Evolutionary conservation across 2,888 invertebrate species (phyloP).

Genomic region (Scotopteryx bipunctaria): DNA sequence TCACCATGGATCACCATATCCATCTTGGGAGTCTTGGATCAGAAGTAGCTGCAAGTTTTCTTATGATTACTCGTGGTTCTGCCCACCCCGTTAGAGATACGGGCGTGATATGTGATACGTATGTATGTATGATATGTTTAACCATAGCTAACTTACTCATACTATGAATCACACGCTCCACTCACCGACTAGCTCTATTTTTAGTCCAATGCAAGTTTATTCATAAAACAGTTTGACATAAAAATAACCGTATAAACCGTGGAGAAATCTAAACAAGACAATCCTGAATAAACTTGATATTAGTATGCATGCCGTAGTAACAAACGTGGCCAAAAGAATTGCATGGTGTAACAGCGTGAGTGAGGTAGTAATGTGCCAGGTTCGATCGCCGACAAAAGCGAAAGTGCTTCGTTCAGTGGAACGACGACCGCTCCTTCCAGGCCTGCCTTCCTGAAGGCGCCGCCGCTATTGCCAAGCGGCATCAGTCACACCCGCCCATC

Average conservation of each 20-base stretch:
- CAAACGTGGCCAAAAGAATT: conserved; percentile 72
- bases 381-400: conserved; percentile 82
- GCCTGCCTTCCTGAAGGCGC: conserved; percentile 57
- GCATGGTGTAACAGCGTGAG: conserved; percentile 76
- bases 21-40: no score
- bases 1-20: no score
- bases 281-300: conserved; percentile 63
- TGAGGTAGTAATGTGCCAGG: conserved; percentile 76
- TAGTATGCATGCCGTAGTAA: conserved; percentile 72
- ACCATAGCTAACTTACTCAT: not conserved
- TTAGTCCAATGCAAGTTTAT: conserved; percentile 38
- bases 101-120: no score
- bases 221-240: conserved; percentile 46
- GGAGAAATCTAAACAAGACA: conserved; percentile 75
- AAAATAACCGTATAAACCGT: conserved; percentile 46
- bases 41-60: no score
- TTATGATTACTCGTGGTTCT: no score
- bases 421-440: conserved; percentile 79
- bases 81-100: no score
- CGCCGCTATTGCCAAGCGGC: conserved; percentile 27
- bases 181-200: conserved; percentile 17
- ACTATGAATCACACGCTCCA: conserved; percentile 5
- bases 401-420: conserved; percentile 81
- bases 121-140: not conserved
- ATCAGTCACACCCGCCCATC: conserved; percentile 5